A percentile compares a stretch with the other conserved stretches of the same genome.
phyloP scores from a whole-genome alignment of 2,797 vertebrate species.

The Mormyrops attenuatus region DNA sequence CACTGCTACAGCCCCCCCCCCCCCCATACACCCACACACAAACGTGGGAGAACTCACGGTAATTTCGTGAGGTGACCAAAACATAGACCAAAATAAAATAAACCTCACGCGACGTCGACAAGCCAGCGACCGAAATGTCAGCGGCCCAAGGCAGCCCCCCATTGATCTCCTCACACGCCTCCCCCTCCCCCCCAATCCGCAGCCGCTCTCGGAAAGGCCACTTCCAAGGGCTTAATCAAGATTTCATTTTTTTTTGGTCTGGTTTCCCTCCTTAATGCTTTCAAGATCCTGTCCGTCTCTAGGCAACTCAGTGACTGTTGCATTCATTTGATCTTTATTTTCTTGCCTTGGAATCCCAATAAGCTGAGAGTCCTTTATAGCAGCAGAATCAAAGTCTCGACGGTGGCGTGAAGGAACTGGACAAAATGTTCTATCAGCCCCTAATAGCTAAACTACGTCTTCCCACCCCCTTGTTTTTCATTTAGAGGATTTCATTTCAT shows the following conservation, averaged over 20 bases:
- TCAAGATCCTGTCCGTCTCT: slow-evolving; percentile 55
- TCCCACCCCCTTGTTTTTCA: background rate
- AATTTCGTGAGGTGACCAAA: background rate
- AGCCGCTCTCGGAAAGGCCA: slow-evolving; percentile 15
- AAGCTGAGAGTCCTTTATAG: background rate
- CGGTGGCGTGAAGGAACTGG: background rate
- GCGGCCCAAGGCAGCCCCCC: slow-evolving; percentile 39
- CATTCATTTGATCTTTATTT: slow-evolving; percentile 56
- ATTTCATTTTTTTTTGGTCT: slow-evolving; percentile 39
- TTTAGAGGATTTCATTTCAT: background rate
- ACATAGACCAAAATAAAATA: background rate
- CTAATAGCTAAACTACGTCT: background rate
- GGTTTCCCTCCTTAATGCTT: slow-evolving; percentile 58
- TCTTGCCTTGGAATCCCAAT: background rate
- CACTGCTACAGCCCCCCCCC: background rate
- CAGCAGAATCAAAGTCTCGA: background rate
- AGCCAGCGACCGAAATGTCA: slow-evolving; percentile 47
- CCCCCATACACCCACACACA: background rate
- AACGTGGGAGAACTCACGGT: background rate
- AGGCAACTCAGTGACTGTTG: slow-evolving; percentile 61
- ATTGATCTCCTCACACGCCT: slow-evolving; percentile 45
- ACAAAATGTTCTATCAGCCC: background rate
- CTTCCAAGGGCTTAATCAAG: slow-evolving; percentile 20
- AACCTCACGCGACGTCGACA: background rate
- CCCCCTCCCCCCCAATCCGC: slow-evolving; percentile 32